Base-by-base conservation (phyloP, 2,797 vertebrate genomes). In the Notamacropus eugenii region DNA sequence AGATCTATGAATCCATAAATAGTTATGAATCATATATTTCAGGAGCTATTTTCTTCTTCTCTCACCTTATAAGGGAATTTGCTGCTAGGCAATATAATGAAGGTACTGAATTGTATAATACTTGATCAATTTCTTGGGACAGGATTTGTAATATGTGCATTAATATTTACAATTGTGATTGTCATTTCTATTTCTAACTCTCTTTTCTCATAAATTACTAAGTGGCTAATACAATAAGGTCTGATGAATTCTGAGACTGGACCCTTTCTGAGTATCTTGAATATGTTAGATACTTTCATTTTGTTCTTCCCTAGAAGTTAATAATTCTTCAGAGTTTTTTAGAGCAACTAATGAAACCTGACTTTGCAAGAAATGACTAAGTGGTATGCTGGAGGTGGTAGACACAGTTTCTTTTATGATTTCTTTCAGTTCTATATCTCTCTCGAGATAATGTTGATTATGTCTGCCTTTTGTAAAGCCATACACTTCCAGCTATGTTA, bases 361-460 rank as follows among this genome's bases (percentile, higher is more conserved):
- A 56, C 29, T 58, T 31, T n/a, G 54, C 56, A 0, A 0, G 1
- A 4, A 54, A 27, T 87, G 74, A 40, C 11, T 50, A 87, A 87
- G 40, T 27, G 40, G 40, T 46, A 10, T 87, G 28, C 28, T 22
- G 40, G 92, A 52, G 40, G 8, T 52, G 62, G 28, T 28, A 19
- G 67, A 95, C 74, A 3, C 19, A 67, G 0, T 58, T 94, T 87
- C 3, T 4, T 56, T 90, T 94, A 34, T 54, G 19, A 19, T 62
- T 96, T 59, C 50, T 95, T 93, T 91, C n/a, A 46, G 55, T 59
- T 91, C 62, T 34, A 13, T 94, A 67, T 93, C 91, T 59, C 27
- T 31, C 92, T 90, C 58, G 22, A 29, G 24, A 19, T 91, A 57
- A 14, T 54, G 40, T 22, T 90, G 57, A 96, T 29, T 34, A 3